phyloP scores from a whole-genome alignment of 2,113 vertebrate species.

The Apteryx owenii region DNA sequence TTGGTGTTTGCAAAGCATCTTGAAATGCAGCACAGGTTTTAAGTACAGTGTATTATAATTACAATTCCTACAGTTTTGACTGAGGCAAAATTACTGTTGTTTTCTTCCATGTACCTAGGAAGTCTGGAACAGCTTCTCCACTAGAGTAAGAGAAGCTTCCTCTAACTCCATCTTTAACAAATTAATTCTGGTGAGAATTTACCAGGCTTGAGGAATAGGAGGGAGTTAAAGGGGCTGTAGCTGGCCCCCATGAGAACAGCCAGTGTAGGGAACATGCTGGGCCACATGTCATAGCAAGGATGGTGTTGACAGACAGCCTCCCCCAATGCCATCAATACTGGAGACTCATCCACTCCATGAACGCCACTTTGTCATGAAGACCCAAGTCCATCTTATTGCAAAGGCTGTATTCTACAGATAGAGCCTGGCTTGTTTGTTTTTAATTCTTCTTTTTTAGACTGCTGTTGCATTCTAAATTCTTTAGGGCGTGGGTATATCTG shows the following conservation, averaged over 20 bases:
- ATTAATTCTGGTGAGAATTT: neutral
- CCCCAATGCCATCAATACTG: rapidly evolving
- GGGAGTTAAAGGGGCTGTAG: neutral
- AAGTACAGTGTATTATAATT: neutral
- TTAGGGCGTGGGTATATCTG: neutral
- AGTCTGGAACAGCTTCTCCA: neutral
- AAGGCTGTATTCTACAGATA: neutral
- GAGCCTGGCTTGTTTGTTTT: neutral
- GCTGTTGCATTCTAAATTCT: neutral
- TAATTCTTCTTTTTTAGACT: neutral
- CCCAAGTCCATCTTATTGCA: neutral
- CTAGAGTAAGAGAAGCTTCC: neutral
- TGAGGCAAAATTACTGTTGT: neutral
- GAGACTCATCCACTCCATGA: neutral
- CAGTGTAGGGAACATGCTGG: neutral
- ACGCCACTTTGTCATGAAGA: neutral
- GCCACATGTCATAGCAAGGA: neutral
- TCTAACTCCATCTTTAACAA: neutral
- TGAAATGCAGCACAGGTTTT: neutral
- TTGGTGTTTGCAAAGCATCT: neutral
- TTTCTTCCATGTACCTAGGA: neutral
- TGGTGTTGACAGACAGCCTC: neutral
- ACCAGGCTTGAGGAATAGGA: neutral
- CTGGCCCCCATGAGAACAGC: neutral
- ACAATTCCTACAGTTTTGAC: neutral